A percentile compares a stretch with the other conserved stretches of the same genome.
These are phyloP conservation scores for Andricus curvator DNA, from an alignment of 2,888 invertebrate genomes.

Conservation along the genomic window DNA sequence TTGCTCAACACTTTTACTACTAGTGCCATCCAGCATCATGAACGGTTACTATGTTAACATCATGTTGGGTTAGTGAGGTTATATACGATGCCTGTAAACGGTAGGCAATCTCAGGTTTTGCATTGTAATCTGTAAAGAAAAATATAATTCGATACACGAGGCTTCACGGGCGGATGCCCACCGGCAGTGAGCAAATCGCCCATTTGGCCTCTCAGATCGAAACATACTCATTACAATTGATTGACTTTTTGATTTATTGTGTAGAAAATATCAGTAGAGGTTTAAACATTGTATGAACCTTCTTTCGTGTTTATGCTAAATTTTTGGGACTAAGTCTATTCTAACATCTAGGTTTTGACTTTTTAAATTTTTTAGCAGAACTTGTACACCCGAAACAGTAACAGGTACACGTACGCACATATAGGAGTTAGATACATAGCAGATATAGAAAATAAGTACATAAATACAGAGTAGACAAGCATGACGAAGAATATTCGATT, in stretches of 20 bases:
- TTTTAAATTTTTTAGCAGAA: conserved; percentile 56
- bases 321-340: conserved; percentile 64
- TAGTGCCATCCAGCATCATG: no score
- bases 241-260: neutral
- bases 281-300: conserved; percentile 48
- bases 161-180: no score
- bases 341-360: conserved; percentile 67
- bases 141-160: no score
- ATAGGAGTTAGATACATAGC: conserved; percentile 74
- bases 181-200: no score
- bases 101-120: no score
- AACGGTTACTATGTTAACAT: no score
- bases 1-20: no score
- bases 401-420: conserved; percentile 72
- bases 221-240: no score
- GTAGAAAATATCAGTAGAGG: conserved; percentile 33
- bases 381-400: conserved; percentile 63
- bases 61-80: no score
- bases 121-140: no score
- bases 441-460: conserved; percentile 72
- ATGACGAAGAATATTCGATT: conserved; percentile 55
- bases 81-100: no score
- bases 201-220: no score
- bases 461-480: conserved; percentile 73
- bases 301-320: conserved; percentile 53